Percentiles rank a stretch among this genome's conserved stretches.
Conservation (phyloP, 2,797 vertebrate species). For the Sebastes taczanowskii region DNA sequence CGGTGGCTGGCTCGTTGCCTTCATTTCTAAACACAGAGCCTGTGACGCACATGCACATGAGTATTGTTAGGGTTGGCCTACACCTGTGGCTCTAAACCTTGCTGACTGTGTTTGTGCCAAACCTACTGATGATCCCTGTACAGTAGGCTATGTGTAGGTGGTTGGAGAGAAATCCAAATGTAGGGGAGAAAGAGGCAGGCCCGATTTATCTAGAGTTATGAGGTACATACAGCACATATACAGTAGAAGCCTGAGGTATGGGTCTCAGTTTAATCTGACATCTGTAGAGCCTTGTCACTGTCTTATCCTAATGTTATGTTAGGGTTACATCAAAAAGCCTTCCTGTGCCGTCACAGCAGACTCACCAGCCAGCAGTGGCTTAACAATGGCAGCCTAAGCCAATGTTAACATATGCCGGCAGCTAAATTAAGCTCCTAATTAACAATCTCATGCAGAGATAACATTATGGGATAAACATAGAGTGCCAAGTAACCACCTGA, state of each 20-base stretch:
- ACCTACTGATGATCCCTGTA: slow-evolving; percentile 35
- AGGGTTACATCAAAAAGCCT: slow-evolving; percentile 58
- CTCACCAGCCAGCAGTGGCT: slow-evolving; percentile 65
- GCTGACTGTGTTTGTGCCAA: slow-evolving; percentile 47
- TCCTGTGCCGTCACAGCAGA: slow-evolving; percentile 59
- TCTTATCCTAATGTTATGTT: slow-evolving; percentile 43
- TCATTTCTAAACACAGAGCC: slow-evolving; percentile 73
- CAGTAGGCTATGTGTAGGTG: not conserved
- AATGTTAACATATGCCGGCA: slow-evolving; percentile 82
- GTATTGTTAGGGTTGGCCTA: slow-evolving; percentile 57
- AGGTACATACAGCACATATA: not conserved
- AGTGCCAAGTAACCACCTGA: slow-evolving; percentile 74
- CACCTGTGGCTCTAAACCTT: slow-evolving; percentile 70
- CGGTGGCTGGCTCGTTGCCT: slow-evolving; percentile 61
- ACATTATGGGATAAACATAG: slow-evolving; percentile 82
- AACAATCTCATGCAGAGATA: slow-evolving; percentile 81
- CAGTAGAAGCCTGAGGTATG: not conserved
- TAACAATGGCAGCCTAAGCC: slow-evolving; percentile 76
- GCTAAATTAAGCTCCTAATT: slow-evolving; percentile 87
- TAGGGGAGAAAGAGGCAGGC: not conserved
- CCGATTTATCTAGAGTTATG: not conserved
- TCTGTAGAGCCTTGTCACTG: slow-evolving; percentile 7
- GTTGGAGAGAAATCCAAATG: not conserved
- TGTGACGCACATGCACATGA: slow-evolving; percentile 66
- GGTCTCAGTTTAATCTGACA: not conserved